Conservation (phyloP, 2,797 vertebrate genomes). For the Propithecus deckenii region DNA sequence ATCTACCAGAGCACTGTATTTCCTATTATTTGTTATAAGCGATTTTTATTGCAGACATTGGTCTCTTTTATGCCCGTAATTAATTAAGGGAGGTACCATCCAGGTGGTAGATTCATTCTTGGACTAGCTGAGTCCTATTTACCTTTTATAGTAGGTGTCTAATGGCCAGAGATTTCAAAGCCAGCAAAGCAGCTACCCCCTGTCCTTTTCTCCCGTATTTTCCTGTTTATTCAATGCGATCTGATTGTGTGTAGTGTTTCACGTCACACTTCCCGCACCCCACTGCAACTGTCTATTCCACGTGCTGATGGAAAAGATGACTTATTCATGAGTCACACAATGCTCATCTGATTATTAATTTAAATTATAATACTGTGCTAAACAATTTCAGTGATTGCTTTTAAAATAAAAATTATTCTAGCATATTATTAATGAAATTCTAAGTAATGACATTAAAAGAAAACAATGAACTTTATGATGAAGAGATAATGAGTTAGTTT, state of each 20-base stretch:
- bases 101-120: not conserved
- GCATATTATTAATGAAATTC: constrained; percentile 6
- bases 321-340: constrained; percentile 35
- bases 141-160: not conserved
- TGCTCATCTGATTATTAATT: constrained; percentile 17
- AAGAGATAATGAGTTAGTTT: constrained; percentile 21
- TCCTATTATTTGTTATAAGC: not conserved
- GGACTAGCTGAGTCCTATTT: not conserved
- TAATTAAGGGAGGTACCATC: not conserved
- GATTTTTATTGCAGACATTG: not conserved
- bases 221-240: too few relatives aligned
- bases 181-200: not conserved
- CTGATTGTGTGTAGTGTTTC: not conserved
- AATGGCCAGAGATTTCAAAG: not conserved
- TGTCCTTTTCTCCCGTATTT: not conserved
- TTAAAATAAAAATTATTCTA: constrained; percentile 28
- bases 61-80: not conserved
- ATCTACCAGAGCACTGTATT: rapidly evolving
- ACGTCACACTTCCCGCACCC: not conserved
- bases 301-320: not conserved
- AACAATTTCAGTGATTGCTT: constrained; percentile 36
- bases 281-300: not conserved
- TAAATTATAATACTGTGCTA: not conserved
- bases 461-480: not conserved
- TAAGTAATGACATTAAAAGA: constrained; percentile 14